Percentiles rank a stretch among this genome's conserved stretches.
Conservation (phyloP, 1,140 invertebrate genomes). For the Halyomorpha halys region DNA sequence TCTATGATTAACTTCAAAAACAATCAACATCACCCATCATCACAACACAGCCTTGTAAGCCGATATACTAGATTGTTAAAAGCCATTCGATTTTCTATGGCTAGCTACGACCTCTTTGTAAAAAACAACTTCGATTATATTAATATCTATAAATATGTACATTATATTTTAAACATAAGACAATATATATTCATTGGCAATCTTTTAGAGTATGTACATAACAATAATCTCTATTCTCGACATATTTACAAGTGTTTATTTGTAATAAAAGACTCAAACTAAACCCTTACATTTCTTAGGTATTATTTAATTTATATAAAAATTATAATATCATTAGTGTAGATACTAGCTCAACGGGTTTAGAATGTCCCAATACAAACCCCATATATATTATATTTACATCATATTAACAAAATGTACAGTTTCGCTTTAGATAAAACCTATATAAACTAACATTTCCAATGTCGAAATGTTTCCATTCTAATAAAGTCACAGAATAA, state of each 20-base stretch:
- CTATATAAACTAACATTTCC: conserved; percentile 17
- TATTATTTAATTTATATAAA: conserved; percentile 16
- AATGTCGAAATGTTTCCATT: conserved; percentile 5
- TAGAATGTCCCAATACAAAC: conserved; percentile 1
- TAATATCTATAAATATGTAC: conserved; percentile 17
- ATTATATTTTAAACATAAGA: conserved; percentile 17
- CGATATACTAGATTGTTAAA: conserved; percentile 21
- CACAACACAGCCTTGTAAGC: conserved; percentile 22
- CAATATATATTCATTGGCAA: conserved; percentile 13
- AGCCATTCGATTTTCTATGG: conserved; percentile 13
- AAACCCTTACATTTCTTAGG: conserved; percentile 5
- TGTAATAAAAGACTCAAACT: conserved; percentile 11
- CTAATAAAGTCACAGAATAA: background rate
- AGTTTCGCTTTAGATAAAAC: conserved; percentile 10
- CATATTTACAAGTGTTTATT: conserved; percentile 10
- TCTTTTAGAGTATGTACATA: conserved; percentile 19
- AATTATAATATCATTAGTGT: conserved; percentile 14
- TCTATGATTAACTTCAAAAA: conserved; percentile 7
- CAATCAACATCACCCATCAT: conserved; percentile 19
- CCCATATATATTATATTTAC: conserved; percentile 16
- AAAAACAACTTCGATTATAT: conserved; percentile 12
- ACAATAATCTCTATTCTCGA: background rate
- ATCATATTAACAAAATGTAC: conserved; percentile 21
- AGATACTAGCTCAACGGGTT: conserved; percentile 8
- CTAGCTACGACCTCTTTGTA: conserved; percentile 18